Base-by-base conservation (phyloP, 2,797 vertebrate species). In the Lepilemur septentrionalis region DNA sequence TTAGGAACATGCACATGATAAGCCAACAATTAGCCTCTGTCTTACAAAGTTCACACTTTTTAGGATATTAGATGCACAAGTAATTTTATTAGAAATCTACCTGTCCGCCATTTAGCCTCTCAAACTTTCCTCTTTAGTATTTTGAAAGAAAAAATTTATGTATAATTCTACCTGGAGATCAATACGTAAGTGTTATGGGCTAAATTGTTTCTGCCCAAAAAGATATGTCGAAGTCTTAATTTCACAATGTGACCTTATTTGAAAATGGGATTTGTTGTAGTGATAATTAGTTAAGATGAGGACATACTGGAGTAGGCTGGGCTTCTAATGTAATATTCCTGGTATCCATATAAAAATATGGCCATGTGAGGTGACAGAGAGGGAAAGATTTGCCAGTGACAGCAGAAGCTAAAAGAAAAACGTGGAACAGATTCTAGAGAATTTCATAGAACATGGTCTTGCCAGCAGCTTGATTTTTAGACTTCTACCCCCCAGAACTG, bases 11-110 rank as follows among this genome's bases (percentile, higher is more conserved):
- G 9, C 8, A 72, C 2, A 61, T 41, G 82, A 70, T 35, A 41
- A 86, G 9, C 15, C 32, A 89, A 92, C 2, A 50, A 18, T 4
- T 12, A 92, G 23, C 4, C 65, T 65, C 13, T 38, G 4, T n/a
- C 41, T 81, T 72, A 20, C 11, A 10, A 28, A 86, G 18, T 75
- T 63, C 5, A 50, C 70, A 63, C 30, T 30, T 89, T 65, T 70
- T 65, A 46, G 15, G 11, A 72, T 63, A 59, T 38, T 69, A 88
- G 1, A 46, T 79, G 0, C 0, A 85, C 2, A 76, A 67, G 7
- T 48, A 81, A 95, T 72, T 94, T 81, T 76, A 48, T 93, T 59
- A 81, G 3, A 85, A 8, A 86, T 22, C 13, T 41, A 55, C 4
- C 3, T 83, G 3, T 76, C 22, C 17, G 18, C 89, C 0, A 92